These are phyloP conservation scores for Zophobas atratus DNA, from an alignment of 1,140 invertebrate genomes.

Conservation along the genomic window DNA sequence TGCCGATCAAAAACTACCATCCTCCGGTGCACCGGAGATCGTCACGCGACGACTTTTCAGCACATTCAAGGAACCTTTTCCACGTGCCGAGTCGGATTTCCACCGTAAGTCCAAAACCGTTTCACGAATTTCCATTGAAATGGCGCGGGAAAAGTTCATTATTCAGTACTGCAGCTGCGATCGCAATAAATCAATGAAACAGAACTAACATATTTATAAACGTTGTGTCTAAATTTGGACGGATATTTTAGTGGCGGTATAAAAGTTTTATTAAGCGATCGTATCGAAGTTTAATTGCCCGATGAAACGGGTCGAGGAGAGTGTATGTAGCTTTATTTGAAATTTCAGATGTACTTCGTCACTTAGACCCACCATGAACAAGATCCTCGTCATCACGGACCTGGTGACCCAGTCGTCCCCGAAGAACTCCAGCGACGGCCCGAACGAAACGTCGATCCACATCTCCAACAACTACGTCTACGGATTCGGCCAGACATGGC, in stretches of 20 bases:
- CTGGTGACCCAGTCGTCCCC: slow-evolving; percentile 36
- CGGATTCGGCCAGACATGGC: slow-evolving; percentile 50
- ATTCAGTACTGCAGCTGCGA: background rate
- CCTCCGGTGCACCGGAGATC: slow-evolving; percentile 1
- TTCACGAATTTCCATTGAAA: too few species aligned
- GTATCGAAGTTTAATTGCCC: too few species aligned
- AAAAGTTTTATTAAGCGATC: too few species aligned
- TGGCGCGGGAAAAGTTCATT: background rate
- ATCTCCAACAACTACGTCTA: slow-evolving; percentile 53
- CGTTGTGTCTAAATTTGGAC: background rate
- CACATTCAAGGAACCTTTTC: background rate
- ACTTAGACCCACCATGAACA: slow-evolving; percentile 50
- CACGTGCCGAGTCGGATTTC: background rate
- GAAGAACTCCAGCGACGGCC: slow-evolving; percentile 37
- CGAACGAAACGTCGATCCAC: slow-evolving; percentile 50
- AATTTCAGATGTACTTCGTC: slow-evolving; percentile 1
- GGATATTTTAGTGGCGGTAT: too few species aligned
- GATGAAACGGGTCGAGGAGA: too few species aligned
- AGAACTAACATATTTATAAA: slow-evolving; percentile 1
- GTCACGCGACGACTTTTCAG: slow-evolving; percentile 6
- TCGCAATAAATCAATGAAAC: background rate
- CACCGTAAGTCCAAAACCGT: background rate
- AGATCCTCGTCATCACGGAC: slow-evolving; percentile 42
- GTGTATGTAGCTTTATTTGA: too few species aligned
- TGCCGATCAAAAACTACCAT: slow-evolving; percentile 38